Evolutionary conservation across 2,797 vertebrate genomes (phyloP).

Genomic region (Meriones psammophilus): DNA sequence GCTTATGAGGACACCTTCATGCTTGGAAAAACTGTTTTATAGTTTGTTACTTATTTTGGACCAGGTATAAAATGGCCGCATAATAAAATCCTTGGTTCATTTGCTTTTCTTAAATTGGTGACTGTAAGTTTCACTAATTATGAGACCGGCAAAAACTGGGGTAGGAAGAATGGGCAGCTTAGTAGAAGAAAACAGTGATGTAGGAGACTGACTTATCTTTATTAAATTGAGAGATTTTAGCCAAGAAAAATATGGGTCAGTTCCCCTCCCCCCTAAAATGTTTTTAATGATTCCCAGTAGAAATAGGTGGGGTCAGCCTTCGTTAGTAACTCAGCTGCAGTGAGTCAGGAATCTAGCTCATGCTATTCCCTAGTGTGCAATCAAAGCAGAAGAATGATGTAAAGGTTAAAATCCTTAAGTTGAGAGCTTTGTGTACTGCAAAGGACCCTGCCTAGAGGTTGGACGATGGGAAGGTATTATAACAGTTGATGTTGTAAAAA

Average conservation of each 20-base stretch:
- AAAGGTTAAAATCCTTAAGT: constrained; percentile 34
- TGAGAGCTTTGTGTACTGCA: constrained; percentile 5
- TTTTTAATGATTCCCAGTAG: constrained; percentile 71
- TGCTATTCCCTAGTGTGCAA: constrained; percentile 43
- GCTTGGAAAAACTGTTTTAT: constrained; percentile 18
- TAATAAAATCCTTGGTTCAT: constrained; percentile 47
- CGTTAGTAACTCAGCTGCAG: constrained; percentile 61
- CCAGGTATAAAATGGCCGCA: not conserved
- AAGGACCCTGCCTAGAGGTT: not conserved
- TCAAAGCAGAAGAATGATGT: constrained; percentile 61
- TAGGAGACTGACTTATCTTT: constrained; percentile 69
- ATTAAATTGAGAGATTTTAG: constrained; percentile 62
- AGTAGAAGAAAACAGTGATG: constrained; percentile 43
- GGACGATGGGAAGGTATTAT: not conserved
- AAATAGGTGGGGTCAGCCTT: constrained; percentile 63
- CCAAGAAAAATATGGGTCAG: constrained; percentile 72
- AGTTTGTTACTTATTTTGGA: constrained; percentile 55
- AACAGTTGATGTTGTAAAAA: constrained; percentile 17
- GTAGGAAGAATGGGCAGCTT: constrained; percentile 1
- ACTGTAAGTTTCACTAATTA: constrained; percentile 35
- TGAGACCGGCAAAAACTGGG: not conserved
- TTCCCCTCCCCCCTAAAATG: not conserved
- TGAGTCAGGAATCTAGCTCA: constrained; percentile 69
- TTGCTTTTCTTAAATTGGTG: constrained; percentile 25
- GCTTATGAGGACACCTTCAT: not conserved